Conservation (phyloP, 2,888 invertebrate genomes). For the Rosalia funebris region DNA sequence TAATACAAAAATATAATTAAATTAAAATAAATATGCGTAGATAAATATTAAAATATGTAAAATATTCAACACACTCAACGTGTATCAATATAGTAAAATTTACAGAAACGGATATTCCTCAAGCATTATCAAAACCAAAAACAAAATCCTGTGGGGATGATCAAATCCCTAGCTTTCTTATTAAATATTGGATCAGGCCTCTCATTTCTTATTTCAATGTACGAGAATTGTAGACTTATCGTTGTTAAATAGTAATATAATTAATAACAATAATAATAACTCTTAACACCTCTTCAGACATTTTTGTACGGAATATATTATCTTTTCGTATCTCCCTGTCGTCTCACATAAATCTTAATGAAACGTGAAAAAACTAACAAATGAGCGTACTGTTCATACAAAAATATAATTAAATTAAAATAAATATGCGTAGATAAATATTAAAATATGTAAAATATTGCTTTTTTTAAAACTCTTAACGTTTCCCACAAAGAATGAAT, state of each 20-base stretch:
- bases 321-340: not conserved
- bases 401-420: conserved; percentile 22
- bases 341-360: conserved; percentile 20
- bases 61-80: no score
- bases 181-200: not conserved
- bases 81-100: no score
- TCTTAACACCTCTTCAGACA: conserved; percentile 1
- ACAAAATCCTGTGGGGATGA: no score
- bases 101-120: no score
- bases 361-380: conserved; percentile 17
- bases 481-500: conserved; percentile 23
- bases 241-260: not conserved
- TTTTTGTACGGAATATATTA: not conserved
- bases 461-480: conserved; percentile 12
- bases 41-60: no score
- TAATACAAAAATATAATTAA: conserved; percentile 17
- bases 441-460: conserved; percentile 22
- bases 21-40: conserved; percentile 20
- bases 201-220: not conserved
- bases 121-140: no score
- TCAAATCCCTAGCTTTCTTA: no score
- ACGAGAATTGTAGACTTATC: not conserved
- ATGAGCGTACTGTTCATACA: conserved; percentile 14
- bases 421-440: conserved; percentile 13
- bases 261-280: not conserved